phyloP scores from a whole-genome alignment of 1,140 invertebrate species.

The Achroia grisella region DNA sequence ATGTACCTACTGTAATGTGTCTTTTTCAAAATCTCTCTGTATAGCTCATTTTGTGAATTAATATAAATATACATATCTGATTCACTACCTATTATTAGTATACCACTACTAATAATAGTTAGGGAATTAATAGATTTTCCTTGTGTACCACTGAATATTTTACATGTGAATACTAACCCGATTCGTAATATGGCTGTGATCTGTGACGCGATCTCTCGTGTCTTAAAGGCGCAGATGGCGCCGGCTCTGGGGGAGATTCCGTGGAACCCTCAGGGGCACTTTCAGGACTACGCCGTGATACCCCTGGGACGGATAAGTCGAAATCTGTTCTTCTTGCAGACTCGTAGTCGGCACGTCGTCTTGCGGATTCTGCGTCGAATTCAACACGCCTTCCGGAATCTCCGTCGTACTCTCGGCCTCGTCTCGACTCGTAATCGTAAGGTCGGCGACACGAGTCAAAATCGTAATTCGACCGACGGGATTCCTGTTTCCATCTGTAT shows the following conservation, averaged over 20 bases:
- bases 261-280: conserved; percentile 59
- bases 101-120: too few species aligned
- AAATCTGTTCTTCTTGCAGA: conserved; percentile 62
- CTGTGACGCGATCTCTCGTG: conserved; percentile 50
- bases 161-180: conserved; percentile 31
- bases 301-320: conserved; percentile 59
- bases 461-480: conserved; percentile 51
- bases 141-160: too few species aligned
- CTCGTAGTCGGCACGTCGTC: conserved; percentile 61
- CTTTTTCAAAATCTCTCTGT: too few species aligned
- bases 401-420: conserved; percentile 51
- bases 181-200: conserved; percentile 64
- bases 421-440: conserved; percentile 53
- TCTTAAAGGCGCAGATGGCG: conserved; percentile 53
- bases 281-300: conserved; percentile 52
- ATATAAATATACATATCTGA: too few species aligned
- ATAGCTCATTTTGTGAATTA: too few species aligned
- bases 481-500: conserved; percentile 57
- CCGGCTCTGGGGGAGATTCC: conserved; percentile 59
- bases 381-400: conserved; percentile 50
- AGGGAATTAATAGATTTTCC: too few species aligned
- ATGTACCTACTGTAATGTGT: too few species aligned
- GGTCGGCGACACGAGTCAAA: conserved; percentile 49
- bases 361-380: conserved; percentile 63
- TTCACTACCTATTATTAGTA: too few species aligned